Evolutionary conservation across 2,113 vertebrate genomes (phyloP), one percentile per base, ranked within the genome.

Genomic region (Pangasianodon gigas): DNA sequence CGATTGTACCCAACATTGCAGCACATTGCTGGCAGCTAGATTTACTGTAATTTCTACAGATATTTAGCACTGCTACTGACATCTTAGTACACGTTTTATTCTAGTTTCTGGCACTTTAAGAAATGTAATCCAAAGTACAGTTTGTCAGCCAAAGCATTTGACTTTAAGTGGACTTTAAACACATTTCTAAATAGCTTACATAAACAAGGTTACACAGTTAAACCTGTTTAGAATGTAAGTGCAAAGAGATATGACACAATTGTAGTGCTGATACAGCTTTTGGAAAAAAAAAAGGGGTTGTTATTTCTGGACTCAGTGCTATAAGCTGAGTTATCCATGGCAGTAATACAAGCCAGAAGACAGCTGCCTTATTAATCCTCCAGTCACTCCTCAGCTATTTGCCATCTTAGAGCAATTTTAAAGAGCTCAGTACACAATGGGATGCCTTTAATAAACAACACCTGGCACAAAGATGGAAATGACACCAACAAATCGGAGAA

Each of bases 301-400:
- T 46, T 84, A 84, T 84, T 89, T 88, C n/a, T 26, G 52, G 65
- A 56, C 37, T 62, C 77, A 52, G 54, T 71, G 13, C 46, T 37
- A 67, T 41, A 67, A 65, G 46, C 18, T 29, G n/a, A 86, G 32
- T 24, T 62, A 44, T 52, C n/a, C n/a, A 52, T 24, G 46, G 10
- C 46, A 21, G 24, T 29, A 41, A 54, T 52, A 69, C 4, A 67
- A 37, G 77, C 75, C 44, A 51, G 19, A 29, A 56, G 26, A 32
- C 46, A 56, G 46, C 60, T 83, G 60, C 24, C n/a, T 87, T 65
- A 82, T 81, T 88, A 88, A 81, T 65, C 75, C 44, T 88, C 58
- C 46, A 67, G 18, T 62, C 56, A 54, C n/a, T 88, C 46, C 58
- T 65, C 77, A 67, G 56, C 29, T 82, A 71, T 83, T 67, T 82